Evolutionary conservation across 1,140 invertebrate genomes (phyloP).

Genomic region (Drosophila miranda): DNA sequence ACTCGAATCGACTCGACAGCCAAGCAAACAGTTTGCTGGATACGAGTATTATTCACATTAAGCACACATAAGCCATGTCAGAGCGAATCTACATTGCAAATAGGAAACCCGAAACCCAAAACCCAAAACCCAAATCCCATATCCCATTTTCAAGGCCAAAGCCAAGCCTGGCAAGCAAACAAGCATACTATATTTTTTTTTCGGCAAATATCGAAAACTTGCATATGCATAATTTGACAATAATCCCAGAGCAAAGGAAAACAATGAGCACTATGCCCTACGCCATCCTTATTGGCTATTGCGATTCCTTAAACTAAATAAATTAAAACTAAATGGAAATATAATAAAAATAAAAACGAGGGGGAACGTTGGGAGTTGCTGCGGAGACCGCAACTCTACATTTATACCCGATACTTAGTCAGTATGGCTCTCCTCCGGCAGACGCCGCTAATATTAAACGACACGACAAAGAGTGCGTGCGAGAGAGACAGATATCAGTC

Average conservation of each 20-base stretch:
- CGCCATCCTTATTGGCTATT: not conserved
- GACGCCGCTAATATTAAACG: no score
- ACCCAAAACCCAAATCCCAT: not conserved
- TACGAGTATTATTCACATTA: not conserved
- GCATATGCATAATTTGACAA: constrained; percentile 67
- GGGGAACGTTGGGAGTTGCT: no score
- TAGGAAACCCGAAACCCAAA: not conserved
- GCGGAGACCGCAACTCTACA: no score
- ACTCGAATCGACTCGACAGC: constrained; percentile 6
- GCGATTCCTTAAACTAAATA: no score
- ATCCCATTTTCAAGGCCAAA: constrained; percentile 57
- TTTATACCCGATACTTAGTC: no score
- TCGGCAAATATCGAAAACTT: constrained; percentile 50
- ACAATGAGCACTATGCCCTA: constrained; percentile 26
- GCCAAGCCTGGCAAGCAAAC: constrained; percentile 11
- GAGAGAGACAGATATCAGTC: no score
- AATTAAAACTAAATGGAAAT: no score
- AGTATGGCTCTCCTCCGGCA: no score
- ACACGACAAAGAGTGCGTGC: no score
- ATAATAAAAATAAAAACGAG: no score
- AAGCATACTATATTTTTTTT: constrained; percentile 15
- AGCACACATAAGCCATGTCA: constrained; percentile 22
- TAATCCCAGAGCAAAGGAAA: constrained; percentile 46
- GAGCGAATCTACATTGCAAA: constrained; percentile 49
- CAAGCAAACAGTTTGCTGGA: constrained; percentile 26